phyloP scores from a whole-genome alignment of 2,888 invertebrate genomes.

The Rhagonycha lutea region DNA sequence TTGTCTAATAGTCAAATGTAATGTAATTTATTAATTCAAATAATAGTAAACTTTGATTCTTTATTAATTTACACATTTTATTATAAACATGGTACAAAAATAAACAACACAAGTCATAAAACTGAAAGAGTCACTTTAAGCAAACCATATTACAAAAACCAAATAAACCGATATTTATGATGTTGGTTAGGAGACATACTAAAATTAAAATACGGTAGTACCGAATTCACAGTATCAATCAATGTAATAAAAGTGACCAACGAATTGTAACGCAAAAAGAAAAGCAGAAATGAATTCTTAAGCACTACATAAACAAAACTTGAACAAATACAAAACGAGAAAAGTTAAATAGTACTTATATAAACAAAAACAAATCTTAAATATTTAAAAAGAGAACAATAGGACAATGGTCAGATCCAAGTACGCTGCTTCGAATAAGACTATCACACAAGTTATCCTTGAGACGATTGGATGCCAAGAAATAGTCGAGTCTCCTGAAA shows the following conservation, averaged over 20 bases:
- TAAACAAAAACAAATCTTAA: conserved; percentile 40
- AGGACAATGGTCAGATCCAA: conserved; percentile 97
- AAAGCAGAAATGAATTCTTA: not conserved
- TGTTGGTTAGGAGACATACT: not conserved
- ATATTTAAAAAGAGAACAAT: conserved; percentile 75
- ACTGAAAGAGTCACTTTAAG: not conserved
- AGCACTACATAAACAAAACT: not conserved
- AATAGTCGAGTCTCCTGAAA: conserved; percentile 94
- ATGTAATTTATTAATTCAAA: not conserved
- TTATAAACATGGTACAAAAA: not conserved
- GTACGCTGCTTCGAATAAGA: conserved; percentile 77
- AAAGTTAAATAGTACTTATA: not conserved
- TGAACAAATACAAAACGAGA: not conserved
- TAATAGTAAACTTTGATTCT: not conserved
- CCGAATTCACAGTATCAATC: not conserved
- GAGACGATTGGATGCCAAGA: conserved; percentile 83
- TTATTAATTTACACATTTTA: not conserved
- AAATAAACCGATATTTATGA: not conserved
- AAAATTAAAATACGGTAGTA: not conserved
- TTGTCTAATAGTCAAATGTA: not conserved
- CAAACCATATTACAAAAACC: not conserved
- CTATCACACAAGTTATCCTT: conserved; percentile 80
- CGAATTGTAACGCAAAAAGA: not conserved
- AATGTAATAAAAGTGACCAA: not conserved
- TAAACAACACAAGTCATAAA: not conserved